phyloP scores from a whole-genome alignment of 2,797 vertebrate species.

The Gymnopithys bicolor region DNA sequence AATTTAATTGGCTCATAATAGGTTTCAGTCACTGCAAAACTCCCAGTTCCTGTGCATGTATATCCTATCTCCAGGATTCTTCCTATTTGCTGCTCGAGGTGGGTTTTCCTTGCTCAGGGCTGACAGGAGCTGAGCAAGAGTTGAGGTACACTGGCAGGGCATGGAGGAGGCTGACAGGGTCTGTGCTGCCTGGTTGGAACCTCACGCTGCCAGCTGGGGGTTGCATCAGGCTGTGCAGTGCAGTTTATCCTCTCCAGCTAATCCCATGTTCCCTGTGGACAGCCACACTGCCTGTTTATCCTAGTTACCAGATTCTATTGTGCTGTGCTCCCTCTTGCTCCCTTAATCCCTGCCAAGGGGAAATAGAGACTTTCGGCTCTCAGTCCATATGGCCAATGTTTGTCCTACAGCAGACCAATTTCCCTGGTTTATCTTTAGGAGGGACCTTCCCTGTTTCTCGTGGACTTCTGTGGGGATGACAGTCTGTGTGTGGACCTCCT shows the following conservation, averaged over 20 bases:
- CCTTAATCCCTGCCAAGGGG: not conserved
- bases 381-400: rapidly evolving
- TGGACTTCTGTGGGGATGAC: no score
- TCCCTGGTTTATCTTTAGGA: not conserved
- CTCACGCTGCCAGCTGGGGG: not conserved
- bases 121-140: not conserved
- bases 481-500: no score
- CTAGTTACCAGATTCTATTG: not conserved
- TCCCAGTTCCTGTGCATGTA: rapidly evolving
- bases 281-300: not conserved
- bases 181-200: not conserved
- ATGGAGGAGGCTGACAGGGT: not conserved
- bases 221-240: not conserved
- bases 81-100: not conserved
- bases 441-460: not conserved
- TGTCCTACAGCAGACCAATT: not conserved
- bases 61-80: not conserved
- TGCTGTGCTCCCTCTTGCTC: not conserved
- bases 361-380: not conserved
- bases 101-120: not conserved
- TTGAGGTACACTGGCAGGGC: not conserved
- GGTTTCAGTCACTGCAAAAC: not conserved
- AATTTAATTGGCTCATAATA: not conserved
- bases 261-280: not conserved
- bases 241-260: not conserved